phyloP scores from a whole-genome alignment of 1,140 invertebrate species.

The Antheraea pernyi region DNA sequence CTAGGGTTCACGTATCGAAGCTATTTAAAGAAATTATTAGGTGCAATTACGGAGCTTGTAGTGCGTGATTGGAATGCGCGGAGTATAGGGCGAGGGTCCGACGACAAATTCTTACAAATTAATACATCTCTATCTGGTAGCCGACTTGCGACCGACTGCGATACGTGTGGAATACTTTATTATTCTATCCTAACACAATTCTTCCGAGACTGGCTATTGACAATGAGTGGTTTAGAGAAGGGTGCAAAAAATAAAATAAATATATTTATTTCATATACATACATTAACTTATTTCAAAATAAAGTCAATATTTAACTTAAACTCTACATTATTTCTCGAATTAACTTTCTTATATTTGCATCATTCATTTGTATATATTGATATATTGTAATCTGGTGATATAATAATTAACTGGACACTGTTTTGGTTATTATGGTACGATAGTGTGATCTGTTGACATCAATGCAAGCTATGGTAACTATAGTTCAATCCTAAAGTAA shows the following conservation, averaged over 20 bases:
- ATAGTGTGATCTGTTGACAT: no score
- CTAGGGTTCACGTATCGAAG: slow-evolving; percentile 19
- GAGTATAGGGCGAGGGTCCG: slow-evolving; percentile 50
- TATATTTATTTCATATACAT: background rate
- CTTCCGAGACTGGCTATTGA: slow-evolving; percentile 24
- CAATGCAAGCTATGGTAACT: no score
- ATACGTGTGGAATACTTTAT: slow-evolving; percentile 73
- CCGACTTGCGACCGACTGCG: slow-evolving; percentile 50
- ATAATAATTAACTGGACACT: no score
- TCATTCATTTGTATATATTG: no score
- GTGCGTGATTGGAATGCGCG: slow-evolving; percentile 75
- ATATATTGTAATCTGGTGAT: no score
- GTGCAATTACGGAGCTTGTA: slow-evolving; percentile 76
- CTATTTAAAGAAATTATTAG: slow-evolving; percentile 78
- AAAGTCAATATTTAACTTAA: background rate
- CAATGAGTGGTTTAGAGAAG: slow-evolving; percentile 25
- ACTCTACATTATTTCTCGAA: background rate
- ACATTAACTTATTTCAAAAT: background rate
- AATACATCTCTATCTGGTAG: slow-evolving; percentile 72
- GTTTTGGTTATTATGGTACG: no score
- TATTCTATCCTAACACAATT: slow-evolving; percentile 52
- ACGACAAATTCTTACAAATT: slow-evolving; percentile 79
- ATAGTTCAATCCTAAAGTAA: no score
- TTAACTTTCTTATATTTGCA: background rate
- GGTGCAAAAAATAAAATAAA: slow-evolving; percentile 1